These are phyloP conservation scores for Eupithecia inturbata DNA, from an alignment of 2,888 invertebrate species.

Conservation along the genomic window DNA sequence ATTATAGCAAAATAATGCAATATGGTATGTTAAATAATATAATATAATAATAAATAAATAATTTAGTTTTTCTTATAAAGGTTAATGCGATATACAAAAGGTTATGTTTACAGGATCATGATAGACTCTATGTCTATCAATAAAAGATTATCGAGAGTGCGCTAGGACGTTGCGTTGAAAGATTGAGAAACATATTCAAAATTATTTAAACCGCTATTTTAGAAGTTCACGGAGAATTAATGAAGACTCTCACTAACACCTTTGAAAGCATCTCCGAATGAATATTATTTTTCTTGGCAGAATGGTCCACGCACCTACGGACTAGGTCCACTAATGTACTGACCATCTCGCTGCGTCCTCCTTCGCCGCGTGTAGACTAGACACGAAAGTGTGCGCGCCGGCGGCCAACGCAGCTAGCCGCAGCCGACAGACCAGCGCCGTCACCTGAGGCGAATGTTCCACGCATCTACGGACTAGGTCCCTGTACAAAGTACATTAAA, in stretches of 20 bases:
- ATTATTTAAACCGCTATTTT: too few species aligned
- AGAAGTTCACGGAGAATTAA: background rate
- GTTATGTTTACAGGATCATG: too few species aligned
- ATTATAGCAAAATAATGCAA: too few species aligned
- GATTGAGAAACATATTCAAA: too few species aligned
- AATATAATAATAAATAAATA: too few species aligned
- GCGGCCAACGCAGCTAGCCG: slow-evolving; percentile 87
- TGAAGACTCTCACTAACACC: background rate
- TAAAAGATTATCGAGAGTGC: too few species aligned
- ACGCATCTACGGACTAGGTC: slow-evolving; percentile 89
- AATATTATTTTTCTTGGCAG: slow-evolving; percentile 51
- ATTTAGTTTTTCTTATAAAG: too few species aligned
- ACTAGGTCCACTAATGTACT: slow-evolving; percentile 38
- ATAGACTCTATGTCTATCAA: too few species aligned
- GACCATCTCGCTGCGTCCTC: slow-evolving; percentile 77
- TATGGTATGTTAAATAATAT: too few species aligned
- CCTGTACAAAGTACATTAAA: slow-evolving; percentile 57
- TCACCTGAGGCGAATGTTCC: slow-evolving; percentile 91
- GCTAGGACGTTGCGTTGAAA: too few species aligned
- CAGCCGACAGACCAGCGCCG: slow-evolving; percentile 88
- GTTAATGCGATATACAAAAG: too few species aligned
- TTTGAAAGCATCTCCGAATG: background rate
- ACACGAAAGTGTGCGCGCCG: slow-evolving; percentile 78
- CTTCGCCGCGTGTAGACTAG: slow-evolving; percentile 69
- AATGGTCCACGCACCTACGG: slow-evolving; percentile 91